Conservation (phyloP, 2,797 vertebrate species). For the Coregonus ussuriensis region DNA sequence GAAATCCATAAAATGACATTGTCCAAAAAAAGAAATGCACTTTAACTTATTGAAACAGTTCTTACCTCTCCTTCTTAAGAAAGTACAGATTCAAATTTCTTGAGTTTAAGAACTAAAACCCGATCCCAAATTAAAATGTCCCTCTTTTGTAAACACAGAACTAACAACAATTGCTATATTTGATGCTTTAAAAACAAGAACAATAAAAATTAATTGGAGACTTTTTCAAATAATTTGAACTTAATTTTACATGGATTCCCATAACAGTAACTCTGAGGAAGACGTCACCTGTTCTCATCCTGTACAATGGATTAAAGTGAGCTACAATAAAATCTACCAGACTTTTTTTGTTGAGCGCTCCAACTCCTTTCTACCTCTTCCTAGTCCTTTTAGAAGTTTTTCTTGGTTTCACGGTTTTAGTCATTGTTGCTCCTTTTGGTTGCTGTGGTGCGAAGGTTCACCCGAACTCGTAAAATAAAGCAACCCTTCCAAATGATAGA, state of each 20-base stretch:
- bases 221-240: not conserved
- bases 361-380: no score
- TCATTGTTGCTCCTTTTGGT: no score
- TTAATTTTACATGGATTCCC: not conserved
- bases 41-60: not conserved
- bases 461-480: no score
- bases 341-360: no score
- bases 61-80: not conserved
- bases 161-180: not conserved
- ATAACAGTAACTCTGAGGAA: not conserved
- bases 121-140: not conserved
- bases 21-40: no score
- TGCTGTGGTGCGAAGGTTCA: no score
- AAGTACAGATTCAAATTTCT: not conserved
- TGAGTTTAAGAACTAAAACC: not conserved
- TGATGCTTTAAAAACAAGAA: not conserved
- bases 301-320: no score
- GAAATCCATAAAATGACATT: not conserved
- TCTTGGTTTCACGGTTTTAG: no score
- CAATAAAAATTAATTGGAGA: no score
- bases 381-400: no score
- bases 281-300: no score
- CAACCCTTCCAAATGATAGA: not conserved
- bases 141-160: not conserved
- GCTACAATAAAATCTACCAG: no score